These are phyloP conservation scores for Gallinago stenura DNA, from an alignment of 2,797 vertebrate species.

Conservation along the genomic window DNA sequence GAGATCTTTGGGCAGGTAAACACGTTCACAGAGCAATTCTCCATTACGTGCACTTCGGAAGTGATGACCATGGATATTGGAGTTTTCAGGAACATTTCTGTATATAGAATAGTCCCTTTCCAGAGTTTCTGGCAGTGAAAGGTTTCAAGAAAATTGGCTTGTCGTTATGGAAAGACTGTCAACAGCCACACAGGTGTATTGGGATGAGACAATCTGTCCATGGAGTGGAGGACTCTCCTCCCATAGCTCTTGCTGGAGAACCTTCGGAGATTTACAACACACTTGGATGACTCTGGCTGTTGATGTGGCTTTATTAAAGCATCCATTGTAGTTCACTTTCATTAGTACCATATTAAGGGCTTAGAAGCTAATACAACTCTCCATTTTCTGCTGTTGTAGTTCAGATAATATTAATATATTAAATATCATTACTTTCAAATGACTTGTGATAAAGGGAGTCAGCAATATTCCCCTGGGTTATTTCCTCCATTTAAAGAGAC, in stretches of 20 bases:
- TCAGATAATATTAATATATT: slow-evolving; percentile 74
- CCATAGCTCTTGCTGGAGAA: not conserved
- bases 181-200: not conserved
- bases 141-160: not conserved
- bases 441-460: slow-evolving; percentile 64
- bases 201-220: not conserved
- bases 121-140: not conserved
- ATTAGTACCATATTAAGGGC: slow-evolving; percentile 63
- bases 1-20: not conserved
- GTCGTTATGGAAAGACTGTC: not conserved
- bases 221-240: not conserved
- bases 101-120: not conserved
- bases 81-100: not conserved
- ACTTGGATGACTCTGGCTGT: not conserved
- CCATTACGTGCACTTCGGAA: not conserved
- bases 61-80: not conserved
- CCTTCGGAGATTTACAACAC: not conserved
- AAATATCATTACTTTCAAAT: slow-evolving; percentile 75
- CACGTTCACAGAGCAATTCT: not conserved
- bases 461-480: slow-evolving; percentile 35
- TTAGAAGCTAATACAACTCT: slow-evolving; percentile 29
- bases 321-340: slow-evolving; percentile 23
- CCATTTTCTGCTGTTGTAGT: slow-evolving; percentile 62
- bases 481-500: slow-evolving; percentile 62
- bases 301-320: not conserved